These are phyloP conservation scores for Dendrocincla tyrannina DNA, from an alignment of 2,797 vertebrate genomes.

Conservation along the genomic window DNA sequence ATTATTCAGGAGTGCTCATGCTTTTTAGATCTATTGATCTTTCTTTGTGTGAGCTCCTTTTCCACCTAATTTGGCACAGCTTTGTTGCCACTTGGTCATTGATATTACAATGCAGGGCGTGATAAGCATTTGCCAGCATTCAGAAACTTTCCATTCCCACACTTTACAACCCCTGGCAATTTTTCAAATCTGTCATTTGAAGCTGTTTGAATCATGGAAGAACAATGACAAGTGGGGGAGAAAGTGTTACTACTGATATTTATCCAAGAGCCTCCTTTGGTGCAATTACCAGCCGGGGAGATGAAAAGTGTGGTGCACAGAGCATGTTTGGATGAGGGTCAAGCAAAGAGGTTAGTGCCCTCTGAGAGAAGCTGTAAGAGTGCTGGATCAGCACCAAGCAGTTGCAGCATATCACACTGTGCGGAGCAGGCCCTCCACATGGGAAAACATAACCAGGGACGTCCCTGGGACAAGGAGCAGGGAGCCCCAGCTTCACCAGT, in stretches of 20 bases:
- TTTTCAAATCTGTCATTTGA: conserved; percentile 40
- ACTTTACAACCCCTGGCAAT: conserved; percentile 10
- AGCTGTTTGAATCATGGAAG: conserved; percentile 42
- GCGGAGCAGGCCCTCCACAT: not conserved
- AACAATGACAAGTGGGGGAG: conserved; percentile 58
- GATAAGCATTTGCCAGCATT: conserved; percentile 61
- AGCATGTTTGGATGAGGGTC: not conserved
- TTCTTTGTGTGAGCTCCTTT: conserved; percentile 16
- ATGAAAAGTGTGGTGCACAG: not conserved
- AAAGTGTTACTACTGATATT: conserved; percentile 45
- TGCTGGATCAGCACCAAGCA: conserved; percentile 6
- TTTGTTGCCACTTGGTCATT: conserved; percentile 3
- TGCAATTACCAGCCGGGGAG: conserved; percentile 32
- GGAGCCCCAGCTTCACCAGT: not conserved
- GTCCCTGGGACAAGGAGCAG: not conserved
- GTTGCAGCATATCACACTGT: not conserved
- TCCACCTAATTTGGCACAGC: conserved; percentile 51
- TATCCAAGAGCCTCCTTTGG: conserved; percentile 43
- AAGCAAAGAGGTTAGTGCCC: not conserved
- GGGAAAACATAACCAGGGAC: not conserved
- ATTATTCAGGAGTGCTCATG: not conserved
- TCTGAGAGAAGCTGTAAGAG: not conserved
- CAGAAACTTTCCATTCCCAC: conserved; percentile 67
- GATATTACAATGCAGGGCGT: conserved; percentile 30
- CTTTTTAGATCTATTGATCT: conserved; percentile 2